Evolutionary conservation across 2,888 invertebrate species (phyloP), one percentile per base, ranked within the genome.

Genomic region (Plebejus argus): DNA sequence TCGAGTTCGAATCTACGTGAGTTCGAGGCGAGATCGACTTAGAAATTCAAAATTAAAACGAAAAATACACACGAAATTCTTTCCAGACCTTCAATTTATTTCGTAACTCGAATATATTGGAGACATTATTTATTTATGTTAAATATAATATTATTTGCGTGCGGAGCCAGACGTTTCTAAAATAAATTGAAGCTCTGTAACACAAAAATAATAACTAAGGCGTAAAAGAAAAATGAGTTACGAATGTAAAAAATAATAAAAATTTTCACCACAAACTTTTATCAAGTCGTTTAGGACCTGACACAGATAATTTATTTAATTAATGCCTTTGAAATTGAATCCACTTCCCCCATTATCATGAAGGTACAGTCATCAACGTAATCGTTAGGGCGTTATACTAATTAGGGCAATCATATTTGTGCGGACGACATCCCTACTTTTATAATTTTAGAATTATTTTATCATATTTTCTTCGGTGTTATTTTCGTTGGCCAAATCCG

Each of bases 1-100:
- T 90, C 90, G 83, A 88, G 84, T 91, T 91, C 92, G 90, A 92
- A 90, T 89, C 90, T 88, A 87, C 84, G 82, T 78, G 80, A 81
- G 81, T 79, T 80, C 80, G 79, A 81, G 79, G 80, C 80, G 83
- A 87, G 85, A 85, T 85, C 85, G 88, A 88, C 87, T 87, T 87
- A 82, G 75, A 78, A 39, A 79, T 78, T 78, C 70, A 74, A 66
- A 81, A 78, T 78, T 53, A 70, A 78, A 76, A 75, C 35, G 56
- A 66, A 79, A 75, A 75, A 76, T 79, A 77, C 77, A 77, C 72
- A 70, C 33, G 20, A 58, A 77, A 58, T 39, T 70, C 23, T n/a
- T 66, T 61, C 12, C 70, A 81, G 71, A 76, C 76, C 74, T 78
- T 78, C 78, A 78, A 78, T 78, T 78, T 78, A 76, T 78, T 79